Conservation (phyloP, 2,888 invertebrate genomes). For the Dilophus febrilis region DNA sequence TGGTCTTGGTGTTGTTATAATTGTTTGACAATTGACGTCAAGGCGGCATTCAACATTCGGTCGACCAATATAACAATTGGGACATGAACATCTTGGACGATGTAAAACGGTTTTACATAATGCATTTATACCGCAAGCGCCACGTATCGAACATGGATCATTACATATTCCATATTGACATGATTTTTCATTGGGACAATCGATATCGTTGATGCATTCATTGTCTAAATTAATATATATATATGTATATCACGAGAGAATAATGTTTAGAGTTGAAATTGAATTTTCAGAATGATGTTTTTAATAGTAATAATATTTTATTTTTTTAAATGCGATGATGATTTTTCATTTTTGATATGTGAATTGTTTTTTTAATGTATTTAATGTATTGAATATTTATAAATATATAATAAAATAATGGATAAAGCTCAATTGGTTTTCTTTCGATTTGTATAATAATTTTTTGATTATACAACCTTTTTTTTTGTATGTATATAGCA, state of each 20-base stretch:
- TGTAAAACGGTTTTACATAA: constrained; percentile 72
- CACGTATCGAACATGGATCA: constrained; percentile 78
- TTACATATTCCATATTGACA: constrained; percentile 81
- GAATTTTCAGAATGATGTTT: constrained; percentile 18
- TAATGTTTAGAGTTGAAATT: constrained; percentile 1
- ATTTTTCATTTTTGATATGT: too few relatives aligned
- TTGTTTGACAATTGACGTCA: constrained; percentile 56
- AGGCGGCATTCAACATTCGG: constrained; percentile 63
- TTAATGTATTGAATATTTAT: too few relatives aligned
- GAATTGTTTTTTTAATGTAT: too few relatives aligned
- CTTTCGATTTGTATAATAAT: too few relatives aligned
- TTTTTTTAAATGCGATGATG: too few relatives aligned
- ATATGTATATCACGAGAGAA: too few relatives aligned
- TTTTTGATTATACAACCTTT: too few relatives aligned
- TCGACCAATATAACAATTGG: constrained; percentile 71
- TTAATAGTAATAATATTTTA: not conserved
- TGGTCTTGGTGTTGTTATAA: constrained; percentile 37
- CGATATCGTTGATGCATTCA: constrained; percentile 80
- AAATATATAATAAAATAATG: too few relatives aligned
- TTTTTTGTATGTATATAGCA: too few relatives aligned
- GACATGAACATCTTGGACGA: constrained; percentile 73
- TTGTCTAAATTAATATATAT: constrained; percentile 51
- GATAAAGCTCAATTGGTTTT: too few relatives aligned
- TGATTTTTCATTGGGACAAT: constrained; percentile 81
- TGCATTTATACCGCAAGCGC: constrained; percentile 78